phyloP scores from a whole-genome alignment of 1,140 invertebrate genomes.

The Popillia japonica region DNA sequence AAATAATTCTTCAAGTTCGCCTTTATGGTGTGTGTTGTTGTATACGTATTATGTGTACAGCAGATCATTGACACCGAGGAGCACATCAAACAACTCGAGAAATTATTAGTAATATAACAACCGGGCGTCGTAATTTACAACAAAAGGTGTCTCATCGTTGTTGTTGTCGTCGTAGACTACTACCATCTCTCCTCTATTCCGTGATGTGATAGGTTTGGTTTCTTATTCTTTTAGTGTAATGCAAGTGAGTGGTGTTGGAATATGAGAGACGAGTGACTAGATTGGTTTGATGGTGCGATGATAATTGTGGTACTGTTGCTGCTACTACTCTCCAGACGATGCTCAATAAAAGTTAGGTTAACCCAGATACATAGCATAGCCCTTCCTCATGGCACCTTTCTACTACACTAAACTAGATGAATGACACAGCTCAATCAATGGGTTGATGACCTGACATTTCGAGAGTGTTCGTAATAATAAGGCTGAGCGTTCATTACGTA shows the following conservation, averaged over 20 bases:
- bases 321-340: slow-evolving; percentile 31
- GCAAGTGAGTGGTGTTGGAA: background rate
- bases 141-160: slow-evolving; percentile 34
- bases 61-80: slow-evolving; percentile 49
- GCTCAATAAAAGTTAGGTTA: slow-evolving; percentile 44
- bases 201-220: slow-evolving; percentile 12
- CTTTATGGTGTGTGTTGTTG: slow-evolving; percentile 42
- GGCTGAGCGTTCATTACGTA: slow-evolving; percentile 4
- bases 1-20: slow-evolving; percentile 45
- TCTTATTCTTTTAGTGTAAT: background rate
- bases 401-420: slow-evolving; percentile 38
- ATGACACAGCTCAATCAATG: slow-evolving; percentile 44
- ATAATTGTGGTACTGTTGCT: slow-evolving; percentile 14
- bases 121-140: slow-evolving; percentile 25
- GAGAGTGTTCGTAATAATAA: slow-evolving; percentile 33
- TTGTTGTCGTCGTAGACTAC: background rate
- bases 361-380: slow-evolving; percentile 47
- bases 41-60: slow-evolving; percentile 26
- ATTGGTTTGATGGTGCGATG: background rate
- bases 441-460: slow-evolving; percentile 47
- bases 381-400: slow-evolving; percentile 41
- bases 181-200: slow-evolving; percentile 13
- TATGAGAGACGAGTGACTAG: background rate
- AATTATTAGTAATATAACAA: slow-evolving; percentile 30
- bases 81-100: slow-evolving; percentile 41